Percentiles rank a stretch among this genome's conserved stretches.
Conservation (phyloP, 1,140 invertebrate genomes). For the Drosophila nigrodunni region DNA sequence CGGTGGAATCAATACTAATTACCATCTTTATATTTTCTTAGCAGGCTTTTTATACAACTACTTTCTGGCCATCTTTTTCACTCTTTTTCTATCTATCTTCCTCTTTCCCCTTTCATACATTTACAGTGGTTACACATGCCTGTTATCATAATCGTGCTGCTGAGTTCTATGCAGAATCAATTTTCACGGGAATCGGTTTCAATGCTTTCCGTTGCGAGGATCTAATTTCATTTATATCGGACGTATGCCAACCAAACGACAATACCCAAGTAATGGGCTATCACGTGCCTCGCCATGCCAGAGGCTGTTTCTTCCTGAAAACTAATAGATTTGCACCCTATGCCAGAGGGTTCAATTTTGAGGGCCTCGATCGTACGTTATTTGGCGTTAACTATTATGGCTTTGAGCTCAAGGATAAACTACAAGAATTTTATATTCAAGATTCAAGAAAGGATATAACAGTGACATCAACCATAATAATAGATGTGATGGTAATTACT, state of each 20-base stretch:
- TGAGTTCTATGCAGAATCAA: constrained; percentile 12
- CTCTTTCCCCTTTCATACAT: background rate
- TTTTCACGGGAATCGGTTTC: background rate
- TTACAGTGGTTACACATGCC: background rate
- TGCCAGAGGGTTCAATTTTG: constrained; percentile 18
- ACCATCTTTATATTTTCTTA: too few relatives aligned
- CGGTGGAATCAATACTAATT: too few relatives aligned
- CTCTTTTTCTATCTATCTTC: too few relatives aligned
- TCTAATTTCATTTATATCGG: background rate
- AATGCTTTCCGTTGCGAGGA: background rate
- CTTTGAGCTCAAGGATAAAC: background rate
- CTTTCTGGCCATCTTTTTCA: too few relatives aligned
- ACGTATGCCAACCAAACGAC: background rate
- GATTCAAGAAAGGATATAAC: background rate
- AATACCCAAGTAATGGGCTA: constrained; percentile 34
- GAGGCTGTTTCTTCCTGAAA: constrained; percentile 35
- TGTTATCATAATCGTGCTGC: constrained; percentile 8
- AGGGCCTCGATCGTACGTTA: constrained; percentile 2
- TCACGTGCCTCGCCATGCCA: background rate
- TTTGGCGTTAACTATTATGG: background rate
- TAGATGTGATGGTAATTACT: background rate
- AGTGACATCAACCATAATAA: background rate
- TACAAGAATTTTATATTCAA: background rate
- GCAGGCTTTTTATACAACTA: too few relatives aligned
- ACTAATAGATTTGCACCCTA: constrained; percentile 20